These are phyloP conservation scores for Tachypleus tridentatus DNA, from an alignment of 1,140 invertebrate genomes.

Conservation along the genomic window DNA sequence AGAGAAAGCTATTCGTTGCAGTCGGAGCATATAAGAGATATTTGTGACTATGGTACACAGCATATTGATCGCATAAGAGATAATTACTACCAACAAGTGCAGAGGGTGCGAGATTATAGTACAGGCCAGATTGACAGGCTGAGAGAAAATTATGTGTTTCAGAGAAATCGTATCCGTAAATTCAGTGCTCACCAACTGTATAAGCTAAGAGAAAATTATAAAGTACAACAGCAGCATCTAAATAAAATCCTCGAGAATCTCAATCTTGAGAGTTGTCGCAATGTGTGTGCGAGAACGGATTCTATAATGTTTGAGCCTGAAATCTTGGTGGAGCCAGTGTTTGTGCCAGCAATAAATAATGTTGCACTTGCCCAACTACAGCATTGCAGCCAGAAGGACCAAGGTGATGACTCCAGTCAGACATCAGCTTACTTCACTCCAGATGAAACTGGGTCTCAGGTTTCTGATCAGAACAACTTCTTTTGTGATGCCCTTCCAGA, in stretches of 20 bases:
- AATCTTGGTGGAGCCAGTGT: conserved; percentile 43
- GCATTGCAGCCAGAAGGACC: too few species aligned
- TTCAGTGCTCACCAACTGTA: conserved; percentile 85
- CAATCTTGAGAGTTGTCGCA: conserved; percentile 81
- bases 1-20: conserved; percentile 79
- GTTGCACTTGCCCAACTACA: too few species aligned
- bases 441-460: conserved; percentile 14
- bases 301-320: conserved; percentile 39
- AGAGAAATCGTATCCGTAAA: conserved; percentile 82
- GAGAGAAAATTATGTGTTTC: conserved; percentile 87
- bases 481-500: too few species aligned
- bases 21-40: conserved; percentile 71
- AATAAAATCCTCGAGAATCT: conserved; percentile 89
- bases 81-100: conserved; percentile 51
- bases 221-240: conserved; percentile 85
- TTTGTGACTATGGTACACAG: conserved; percentile 76
- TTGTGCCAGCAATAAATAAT: conserved; percentile 12
- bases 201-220: conserved; percentile 77
- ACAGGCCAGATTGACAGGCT: conserved; percentile 81
- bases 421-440: conserved; percentile 20
- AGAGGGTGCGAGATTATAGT: conserved; percentile 73
- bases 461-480: neutral
- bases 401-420: conserved; percentile 6
- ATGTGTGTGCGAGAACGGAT: conserved; percentile 62
- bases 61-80: conserved; percentile 68